Conservation (phyloP, 2,888 invertebrate species). For the Venustoraphidia nigricollis region DNA sequence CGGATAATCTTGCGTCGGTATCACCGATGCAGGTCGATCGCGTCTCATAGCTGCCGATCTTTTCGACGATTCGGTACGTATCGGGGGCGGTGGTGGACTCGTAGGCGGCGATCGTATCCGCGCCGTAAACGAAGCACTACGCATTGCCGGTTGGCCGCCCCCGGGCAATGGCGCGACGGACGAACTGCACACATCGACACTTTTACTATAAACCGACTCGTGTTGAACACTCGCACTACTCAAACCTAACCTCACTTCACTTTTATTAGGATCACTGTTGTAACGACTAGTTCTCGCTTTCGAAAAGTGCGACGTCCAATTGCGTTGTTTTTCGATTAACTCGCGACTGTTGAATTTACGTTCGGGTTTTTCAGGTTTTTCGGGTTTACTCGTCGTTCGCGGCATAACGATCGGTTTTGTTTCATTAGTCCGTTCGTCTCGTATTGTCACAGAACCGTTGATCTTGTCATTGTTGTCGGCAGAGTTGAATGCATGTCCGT, state of each 20-base stretch:
- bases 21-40: constrained; percentile 26
- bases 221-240: constrained; percentile 18
- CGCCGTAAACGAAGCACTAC: constrained; percentile 42
- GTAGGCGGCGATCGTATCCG: constrained; percentile 26
- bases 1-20: constrained; percentile 9
- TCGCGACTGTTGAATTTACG: constrained; percentile 70
- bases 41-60: constrained; percentile 21
- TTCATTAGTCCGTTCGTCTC: not conserved
- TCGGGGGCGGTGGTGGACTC: constrained; percentile 32
- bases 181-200: not conserved
- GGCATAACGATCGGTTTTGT: not conserved
- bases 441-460: constrained; percentile 7
- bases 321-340: constrained; percentile 77
- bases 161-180: not conserved
- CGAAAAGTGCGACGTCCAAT: constrained; percentile 84
- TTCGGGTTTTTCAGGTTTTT: constrained; percentile 72
- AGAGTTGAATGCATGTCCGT: constrained; percentile 1
- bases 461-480: no score
- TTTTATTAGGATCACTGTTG: constrained; percentile 47
- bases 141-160: constrained; percentile 21
- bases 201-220: not conserved
- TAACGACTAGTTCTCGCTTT: constrained; percentile 51
- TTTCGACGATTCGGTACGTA: constrained; percentile 24
- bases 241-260: constrained; percentile 33
- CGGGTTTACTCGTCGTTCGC: constrained; percentile 23